Base-by-base conservation (phyloP, 2,888 invertebrate genomes). In the Pinctada fucata region DNA sequence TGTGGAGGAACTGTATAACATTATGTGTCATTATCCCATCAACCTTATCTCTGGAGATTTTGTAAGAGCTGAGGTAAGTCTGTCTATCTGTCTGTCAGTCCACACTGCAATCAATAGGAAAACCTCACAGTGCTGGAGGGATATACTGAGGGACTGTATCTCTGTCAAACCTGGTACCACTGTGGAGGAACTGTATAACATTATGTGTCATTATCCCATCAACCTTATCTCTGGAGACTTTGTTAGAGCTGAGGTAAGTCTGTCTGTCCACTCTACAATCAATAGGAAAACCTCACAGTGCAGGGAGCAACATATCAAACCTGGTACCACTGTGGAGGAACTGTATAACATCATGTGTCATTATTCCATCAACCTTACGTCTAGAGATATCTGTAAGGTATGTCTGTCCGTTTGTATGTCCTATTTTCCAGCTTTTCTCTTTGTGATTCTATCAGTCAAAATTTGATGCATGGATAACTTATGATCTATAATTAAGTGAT, bases 201-300 rank as follows among this genome's bases (percentile, higher is more conserved):
- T 83, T 2, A 71, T 88, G 72, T 73, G 69, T 45, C 83, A 86
- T 78, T 84, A 85, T 52, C 88, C 86, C 8, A 47, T 82, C 4
- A 75, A 79, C 5, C 82, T 88, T 6, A 66, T 86, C 49, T 78
- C 86, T 8, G 87, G 88, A 13, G 88, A 87, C 64, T 88, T 87
- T 82, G 87, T 88, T 3, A 80, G 87, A 75, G 87, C 87, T 49
- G 88, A 88, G 88, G 87, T 88, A 73, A 79, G 75, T 69, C 48
- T 84, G 83, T 75, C 81, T 88, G 63, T 85, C 85, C 73, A 82
- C 83, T 6, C 70, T 86, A 49, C 81, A 76, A 6, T 86, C 87
- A 45, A 74, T 87, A 16, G 83, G 79, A 76, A 80, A 81, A 52
- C 76, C 79, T 51, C 79, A 79, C 16, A 79, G 79, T 47, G 75